Percentiles rank a stretch among this genome's conserved stretches.
These are phyloP conservation scores for Callyntrura sp. DNA, from an alignment of 2,888 invertebrate genomes.

Conservation along the genomic window DNA sequence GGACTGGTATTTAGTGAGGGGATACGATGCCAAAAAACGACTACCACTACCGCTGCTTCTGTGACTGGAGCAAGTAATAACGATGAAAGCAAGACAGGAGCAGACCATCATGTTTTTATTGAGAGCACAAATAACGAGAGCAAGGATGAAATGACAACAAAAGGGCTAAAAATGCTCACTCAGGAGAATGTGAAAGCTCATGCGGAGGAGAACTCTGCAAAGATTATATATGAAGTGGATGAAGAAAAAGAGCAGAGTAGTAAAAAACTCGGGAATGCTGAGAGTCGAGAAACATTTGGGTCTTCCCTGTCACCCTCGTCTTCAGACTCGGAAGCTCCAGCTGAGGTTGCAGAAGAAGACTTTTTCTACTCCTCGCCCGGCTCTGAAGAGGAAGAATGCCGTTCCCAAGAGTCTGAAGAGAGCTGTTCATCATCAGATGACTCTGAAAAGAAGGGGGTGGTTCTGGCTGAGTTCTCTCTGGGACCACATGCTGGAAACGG, in stretches of 20 bases:
- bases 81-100: conserved; percentile 60
- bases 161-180: conserved; percentile 73
- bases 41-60: background rate
- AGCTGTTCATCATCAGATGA: conserved; percentile 79
- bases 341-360: conserved; percentile 84
- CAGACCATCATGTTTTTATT: conserved; percentile 61
- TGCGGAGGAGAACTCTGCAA: conserved; percentile 64
- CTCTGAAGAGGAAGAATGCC: conserved; percentile 79
- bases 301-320: conserved; percentile 81
- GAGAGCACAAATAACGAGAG: conserved; percentile 72
- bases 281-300: conserved; percentile 80
- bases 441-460: conserved; percentile 82
- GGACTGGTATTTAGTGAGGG: conserved; percentile 40
- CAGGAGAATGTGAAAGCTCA: conserved; percentile 78
- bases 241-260: conserved; percentile 67
- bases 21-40: conserved; percentile 57
- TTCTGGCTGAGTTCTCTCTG: conserved; percentile 83
- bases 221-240: conserved; percentile 70
- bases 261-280: conserved; percentile 78
- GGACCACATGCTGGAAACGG: conserved; percentile 72
- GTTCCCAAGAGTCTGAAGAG: conserved; percentile 76
- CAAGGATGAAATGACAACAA: conserved; percentile 72
- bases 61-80: conserved; percentile 44
- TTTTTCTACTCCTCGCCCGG: conserved; percentile 83
- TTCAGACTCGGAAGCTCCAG: conserved; percentile 80